These are phyloP conservation scores for Drosophila engyochracea DNA, from an alignment of 2,888 invertebrate genomes.

Conservation along the genomic window DNA sequence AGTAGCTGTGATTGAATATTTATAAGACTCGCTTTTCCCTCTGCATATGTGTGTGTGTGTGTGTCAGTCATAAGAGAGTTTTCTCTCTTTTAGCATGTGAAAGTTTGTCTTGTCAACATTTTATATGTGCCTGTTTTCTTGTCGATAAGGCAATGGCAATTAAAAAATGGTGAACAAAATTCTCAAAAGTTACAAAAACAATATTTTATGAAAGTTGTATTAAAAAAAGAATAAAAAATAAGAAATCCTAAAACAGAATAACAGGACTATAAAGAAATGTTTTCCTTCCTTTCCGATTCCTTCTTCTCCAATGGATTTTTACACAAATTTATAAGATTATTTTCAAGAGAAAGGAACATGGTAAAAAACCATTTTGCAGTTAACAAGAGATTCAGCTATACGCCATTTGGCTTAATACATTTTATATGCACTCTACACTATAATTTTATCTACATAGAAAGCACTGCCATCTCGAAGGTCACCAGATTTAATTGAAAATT, in stretches of 20 bases:
- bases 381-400: background rate
- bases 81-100: background rate
- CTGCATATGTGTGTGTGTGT: background rate
- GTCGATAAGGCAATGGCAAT: background rate
- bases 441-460: background rate
- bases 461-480: conserved; percentile 7
- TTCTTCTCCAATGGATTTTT: background rate
- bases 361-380: background rate
- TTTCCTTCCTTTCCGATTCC: background rate
- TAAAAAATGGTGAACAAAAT: conserved; percentile 5
- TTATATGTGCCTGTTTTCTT: background rate
- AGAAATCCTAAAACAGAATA: background rate
- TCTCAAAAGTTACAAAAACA: background rate
- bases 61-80: conserved; percentile 3
- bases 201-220: too few species aligned
- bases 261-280: background rate
- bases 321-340: background rate
- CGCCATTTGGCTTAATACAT: background rate
- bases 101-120: conserved; percentile 36
- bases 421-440: background rate
- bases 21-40: conserved; percentile 41
- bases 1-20: conserved; percentile 70
- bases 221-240: background rate
- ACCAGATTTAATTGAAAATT: conserved; percentile 65
- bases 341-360: background rate